These are phyloP conservation scores for Tyto alba DNA, from an alignment of 2,113 vertebrate species.

Conservation along the genomic window DNA sequence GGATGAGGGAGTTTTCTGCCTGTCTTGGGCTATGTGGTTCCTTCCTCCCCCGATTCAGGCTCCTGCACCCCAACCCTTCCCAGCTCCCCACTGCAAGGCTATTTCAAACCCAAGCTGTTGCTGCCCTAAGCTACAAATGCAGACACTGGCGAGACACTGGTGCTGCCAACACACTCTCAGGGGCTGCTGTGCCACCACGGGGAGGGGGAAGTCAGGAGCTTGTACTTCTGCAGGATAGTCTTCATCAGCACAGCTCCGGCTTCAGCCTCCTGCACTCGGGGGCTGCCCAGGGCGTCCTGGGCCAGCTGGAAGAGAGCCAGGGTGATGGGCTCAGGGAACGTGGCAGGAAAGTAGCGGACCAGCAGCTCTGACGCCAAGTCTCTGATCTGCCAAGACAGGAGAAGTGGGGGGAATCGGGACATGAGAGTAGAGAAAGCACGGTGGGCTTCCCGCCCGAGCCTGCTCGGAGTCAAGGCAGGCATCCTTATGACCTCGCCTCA, in stretches of 20 bases:
- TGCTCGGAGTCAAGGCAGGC: accelerated
- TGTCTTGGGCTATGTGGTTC: accelerated
- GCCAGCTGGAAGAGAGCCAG: conserved; percentile 66
- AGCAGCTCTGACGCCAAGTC: conserved; percentile 81
- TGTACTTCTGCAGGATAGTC: conserved; percentile 82
- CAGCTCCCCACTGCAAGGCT: neutral
- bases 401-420: neutral
- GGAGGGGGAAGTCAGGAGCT: neutral
- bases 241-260: conserved; percentile 81
- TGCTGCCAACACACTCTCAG: accelerated
- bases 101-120: neutral
- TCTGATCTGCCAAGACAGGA: conserved; percentile 74
- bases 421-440: neutral
- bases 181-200: accelerated
- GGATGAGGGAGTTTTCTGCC: neutral
- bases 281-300: conserved; percentile 73
- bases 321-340: conserved; percentile 57
- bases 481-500: accelerated
- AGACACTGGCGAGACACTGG: neutral
- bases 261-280: conserved; percentile 84
- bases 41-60: accelerated
- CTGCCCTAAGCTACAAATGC: neutral
- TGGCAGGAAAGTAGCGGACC: conserved; percentile 73
- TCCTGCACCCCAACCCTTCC: neutral
- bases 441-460: neutral